These are phyloP conservation scores for Synodontis membranacea DNA, from an alignment of 2,113 vertebrate species.

Conservation along the genomic window DNA sequence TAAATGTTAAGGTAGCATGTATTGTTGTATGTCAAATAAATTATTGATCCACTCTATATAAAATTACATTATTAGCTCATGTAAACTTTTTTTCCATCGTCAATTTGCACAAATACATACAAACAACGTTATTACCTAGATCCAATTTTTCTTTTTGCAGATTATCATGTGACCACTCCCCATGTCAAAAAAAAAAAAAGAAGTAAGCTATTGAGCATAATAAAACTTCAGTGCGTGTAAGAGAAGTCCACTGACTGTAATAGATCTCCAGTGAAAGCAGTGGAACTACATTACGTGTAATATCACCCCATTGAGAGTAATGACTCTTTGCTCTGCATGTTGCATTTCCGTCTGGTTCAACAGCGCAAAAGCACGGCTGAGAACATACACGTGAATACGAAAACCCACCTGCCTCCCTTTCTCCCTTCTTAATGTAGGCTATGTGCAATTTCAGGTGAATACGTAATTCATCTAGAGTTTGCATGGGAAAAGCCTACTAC, in stretches of 20 bases:
- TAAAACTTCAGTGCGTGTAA: background rate
- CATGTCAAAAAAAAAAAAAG: background rate
- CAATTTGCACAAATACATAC: background rate
- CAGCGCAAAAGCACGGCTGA: constrained; percentile 65
- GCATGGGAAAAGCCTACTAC: background rate
- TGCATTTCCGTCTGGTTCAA: constrained; percentile 68
- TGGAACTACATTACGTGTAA: constrained; percentile 71
- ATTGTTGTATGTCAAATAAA: background rate
- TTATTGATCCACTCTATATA: background rate
- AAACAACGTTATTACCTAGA: background rate
- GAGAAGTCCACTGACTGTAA: background rate
- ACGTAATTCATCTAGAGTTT: constrained; percentile 30
- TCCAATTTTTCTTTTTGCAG: background rate
- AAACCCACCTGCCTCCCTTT: constrained; percentile 32
- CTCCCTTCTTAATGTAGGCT: constrained; percentile 36
- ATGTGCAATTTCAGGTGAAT: constrained; percentile 35
- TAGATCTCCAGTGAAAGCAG: constrained; percentile 44
- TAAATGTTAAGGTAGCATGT: background rate
- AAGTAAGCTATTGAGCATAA: background rate
- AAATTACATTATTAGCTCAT: background rate
- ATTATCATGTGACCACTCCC: background rate
- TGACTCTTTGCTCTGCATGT: constrained; percentile 64
- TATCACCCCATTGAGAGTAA: constrained; percentile 70
- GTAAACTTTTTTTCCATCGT: too few species aligned
- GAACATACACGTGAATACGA: constrained; percentile 52